Evolutionary conservation across 2,888 invertebrate genomes (phyloP).

Genomic region (Agonopterix alstromeriana): DNA sequence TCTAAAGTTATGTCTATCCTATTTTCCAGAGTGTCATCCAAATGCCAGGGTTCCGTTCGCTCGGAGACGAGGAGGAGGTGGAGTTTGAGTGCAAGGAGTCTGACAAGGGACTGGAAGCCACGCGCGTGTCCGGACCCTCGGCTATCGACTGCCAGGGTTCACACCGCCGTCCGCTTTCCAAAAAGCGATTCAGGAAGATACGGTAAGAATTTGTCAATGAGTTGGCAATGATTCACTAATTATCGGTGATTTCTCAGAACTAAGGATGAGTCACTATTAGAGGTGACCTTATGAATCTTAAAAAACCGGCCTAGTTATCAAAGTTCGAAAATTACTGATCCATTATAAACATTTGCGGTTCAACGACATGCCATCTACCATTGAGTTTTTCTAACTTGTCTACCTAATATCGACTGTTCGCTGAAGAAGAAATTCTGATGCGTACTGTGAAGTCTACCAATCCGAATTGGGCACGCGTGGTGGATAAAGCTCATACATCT

Average conservation of each 20-base stretch:
- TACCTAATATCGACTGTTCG: no score
- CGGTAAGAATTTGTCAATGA: constrained; percentile 68
- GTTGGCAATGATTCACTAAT: background rate
- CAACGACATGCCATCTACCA: no score
- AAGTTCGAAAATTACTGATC: no score
- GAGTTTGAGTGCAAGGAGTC: constrained; percentile 92
- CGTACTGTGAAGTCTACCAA: no score
- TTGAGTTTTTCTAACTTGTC: no score
- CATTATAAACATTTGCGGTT: no score
- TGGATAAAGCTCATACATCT: no score
- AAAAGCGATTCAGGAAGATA: constrained; percentile 90
- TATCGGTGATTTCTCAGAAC: background rate
- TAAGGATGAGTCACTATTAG: background rate
- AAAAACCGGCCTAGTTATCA: no score
- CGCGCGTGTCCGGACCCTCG: constrained; percentile 87
- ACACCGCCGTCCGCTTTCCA: constrained; percentile 86
- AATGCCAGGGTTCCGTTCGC: constrained; percentile 92
- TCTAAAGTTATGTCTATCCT: background rate
- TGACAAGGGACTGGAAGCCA: constrained; percentile 91
- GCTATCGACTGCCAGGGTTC: constrained; percentile 89
- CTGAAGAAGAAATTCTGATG: no score
- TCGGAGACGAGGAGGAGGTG: constrained; percentile 92
- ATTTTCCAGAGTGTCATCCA: constrained; percentile 91
- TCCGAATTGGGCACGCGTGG: no score
- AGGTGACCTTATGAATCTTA: background rate